Evolutionary conservation across 2,888 invertebrate genomes (phyloP).

Genomic region (Cataglyphis altisquamis): DNA sequence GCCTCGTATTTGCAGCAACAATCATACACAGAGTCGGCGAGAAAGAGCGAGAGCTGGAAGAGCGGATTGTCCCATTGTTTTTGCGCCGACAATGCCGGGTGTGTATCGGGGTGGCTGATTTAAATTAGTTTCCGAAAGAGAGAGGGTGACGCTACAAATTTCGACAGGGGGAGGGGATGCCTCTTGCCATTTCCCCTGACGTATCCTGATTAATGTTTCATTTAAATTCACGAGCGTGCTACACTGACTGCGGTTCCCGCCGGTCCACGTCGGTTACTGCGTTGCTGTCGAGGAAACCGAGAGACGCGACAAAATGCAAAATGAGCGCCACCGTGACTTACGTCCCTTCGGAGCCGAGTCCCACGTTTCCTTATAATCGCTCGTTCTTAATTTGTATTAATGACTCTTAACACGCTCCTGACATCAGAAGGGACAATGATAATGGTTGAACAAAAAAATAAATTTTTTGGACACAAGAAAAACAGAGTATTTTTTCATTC

Average conservation of each 20-base stretch:
- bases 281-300: constrained; percentile 33
- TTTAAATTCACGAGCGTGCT: constrained; percentile 64
- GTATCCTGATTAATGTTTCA: constrained; percentile 71
- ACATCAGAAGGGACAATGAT: constrained; percentile 27
- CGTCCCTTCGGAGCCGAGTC: constrained; percentile 39
- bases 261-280: background rate
- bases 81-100: constrained; percentile 51
- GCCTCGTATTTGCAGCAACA: constrained; percentile 49
- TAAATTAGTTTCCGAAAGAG: constrained; percentile 64
- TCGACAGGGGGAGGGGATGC: constrained; percentile 50
- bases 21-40: constrained; percentile 22
- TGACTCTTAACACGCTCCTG: constrained; percentile 38
- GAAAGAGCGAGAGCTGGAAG: constrained; percentile 14
- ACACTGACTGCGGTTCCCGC: constrained; percentile 15
- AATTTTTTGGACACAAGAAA: background rate
- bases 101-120: constrained; percentile 55
- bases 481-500: background rate
- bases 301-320: constrained; percentile 47
- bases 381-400: constrained; percentile 57
- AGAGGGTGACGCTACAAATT: constrained; percentile 67
- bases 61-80: constrained; percentile 60
- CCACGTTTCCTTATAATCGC: constrained; percentile 44
- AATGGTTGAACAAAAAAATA: background rate
- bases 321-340: background rate
- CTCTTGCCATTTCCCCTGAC: constrained; percentile 64